Evolutionary conservation across 2,113 vertebrate genomes (phyloP).

Genomic region (Varanus salvator): DNA sequence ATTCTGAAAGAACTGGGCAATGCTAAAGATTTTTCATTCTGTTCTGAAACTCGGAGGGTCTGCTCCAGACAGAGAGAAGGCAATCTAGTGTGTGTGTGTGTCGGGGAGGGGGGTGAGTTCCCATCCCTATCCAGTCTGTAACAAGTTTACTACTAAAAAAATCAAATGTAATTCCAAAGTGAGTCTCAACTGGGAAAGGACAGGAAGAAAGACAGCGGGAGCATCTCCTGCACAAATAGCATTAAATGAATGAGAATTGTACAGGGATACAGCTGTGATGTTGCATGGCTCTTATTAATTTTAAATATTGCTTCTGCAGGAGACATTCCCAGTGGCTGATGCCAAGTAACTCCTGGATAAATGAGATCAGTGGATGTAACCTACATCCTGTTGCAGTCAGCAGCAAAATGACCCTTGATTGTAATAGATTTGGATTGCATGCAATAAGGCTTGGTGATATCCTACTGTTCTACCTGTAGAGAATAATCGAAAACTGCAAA

Average conservation of each 20-base stretch:
- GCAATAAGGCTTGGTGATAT: conserved; percentile 22
- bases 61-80: not conserved
- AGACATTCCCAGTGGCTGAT: not conserved
- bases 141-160: conserved; percentile 1
- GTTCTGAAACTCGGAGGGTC: too few species aligned
- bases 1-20: not conserved
- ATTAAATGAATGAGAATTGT: conserved; percentile 4
- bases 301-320: not conserved
- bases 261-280: not conserved
- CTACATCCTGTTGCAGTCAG: conserved; percentile 16
- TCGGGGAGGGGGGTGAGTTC: too few species aligned
- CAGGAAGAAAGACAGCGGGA: not conserved
- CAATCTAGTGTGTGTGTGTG: not conserved
- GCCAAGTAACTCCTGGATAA: not conserved
- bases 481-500: conserved; percentile 53
- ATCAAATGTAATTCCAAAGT: not conserved
- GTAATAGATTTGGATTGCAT: conserved; percentile 37
- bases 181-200: not conserved
- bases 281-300: not conserved
- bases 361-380: conserved; percentile 17
- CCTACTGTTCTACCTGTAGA: conserved; percentile 19
- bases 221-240: not conserved
- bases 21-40: not conserved
- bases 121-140: not conserved
- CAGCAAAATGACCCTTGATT: conserved; percentile 29